These are phyloP conservation scores for Chorisops tibialis DNA, from an alignment of 2,888 invertebrate genomes.

Conservation along the genomic window DNA sequence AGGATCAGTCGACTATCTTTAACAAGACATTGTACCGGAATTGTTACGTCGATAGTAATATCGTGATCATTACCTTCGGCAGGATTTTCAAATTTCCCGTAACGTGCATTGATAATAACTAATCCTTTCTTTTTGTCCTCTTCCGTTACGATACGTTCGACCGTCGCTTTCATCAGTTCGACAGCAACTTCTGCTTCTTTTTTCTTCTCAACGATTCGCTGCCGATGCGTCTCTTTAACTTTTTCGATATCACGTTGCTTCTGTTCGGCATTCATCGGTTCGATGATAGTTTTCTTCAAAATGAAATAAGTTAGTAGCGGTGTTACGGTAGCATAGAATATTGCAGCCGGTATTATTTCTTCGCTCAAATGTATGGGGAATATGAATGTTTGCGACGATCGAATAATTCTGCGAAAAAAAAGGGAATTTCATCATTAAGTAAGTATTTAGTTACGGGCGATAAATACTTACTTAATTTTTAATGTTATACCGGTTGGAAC, in stretches of 20 bases:
- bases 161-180: constrained; percentile 88
- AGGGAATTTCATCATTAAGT: constrained; percentile 10
- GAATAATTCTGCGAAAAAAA: constrained; percentile 61
- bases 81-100: constrained; percentile 61
- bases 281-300: constrained; percentile 79
- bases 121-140: constrained; percentile 83
- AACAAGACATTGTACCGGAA: constrained; percentile 90
- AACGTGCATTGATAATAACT: constrained; percentile 78
- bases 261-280: constrained; percentile 76
- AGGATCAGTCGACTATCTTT: constrained; percentile 85
- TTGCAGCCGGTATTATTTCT: constrained; percentile 81
- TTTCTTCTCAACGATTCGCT: constrained; percentile 69
- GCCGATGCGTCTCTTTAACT: constrained; percentile 74
- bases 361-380: constrained; percentile 90
- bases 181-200: constrained; percentile 82
- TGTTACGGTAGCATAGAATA: constrained; percentile 90
- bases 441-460: neutral
- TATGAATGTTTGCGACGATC: constrained; percentile 83
- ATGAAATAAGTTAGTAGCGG: constrained; percentile 78
- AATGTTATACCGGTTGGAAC: constrained; percentile 84
- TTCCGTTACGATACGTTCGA: constrained; percentile 73
- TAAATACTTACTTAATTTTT: constrained; percentile 74
- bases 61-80: constrained; percentile 35
- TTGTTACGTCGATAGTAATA: constrained; percentile 80
- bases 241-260: constrained; percentile 77